These are phyloP conservation scores for Eleutherodactylus coqui DNA, from an alignment of 2,797 vertebrate genomes.

Conservation along the genomic window DNA sequence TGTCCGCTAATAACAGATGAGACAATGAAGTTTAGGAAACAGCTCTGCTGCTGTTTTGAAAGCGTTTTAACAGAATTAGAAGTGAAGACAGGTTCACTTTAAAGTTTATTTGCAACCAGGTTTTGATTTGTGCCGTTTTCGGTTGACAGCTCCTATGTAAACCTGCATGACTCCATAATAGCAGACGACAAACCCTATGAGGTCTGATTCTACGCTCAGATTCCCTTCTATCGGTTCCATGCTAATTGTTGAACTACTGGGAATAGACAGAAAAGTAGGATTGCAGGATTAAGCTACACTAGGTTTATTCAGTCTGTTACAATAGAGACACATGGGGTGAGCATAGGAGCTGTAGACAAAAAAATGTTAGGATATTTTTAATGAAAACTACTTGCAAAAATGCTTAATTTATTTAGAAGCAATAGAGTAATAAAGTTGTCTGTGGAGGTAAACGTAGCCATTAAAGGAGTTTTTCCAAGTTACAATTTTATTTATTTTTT, in stretches of 20 bases:
- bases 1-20: too few relatives aligned
- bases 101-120: neutral
- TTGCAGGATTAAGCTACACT: neutral
- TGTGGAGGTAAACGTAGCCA: too few relatives aligned
- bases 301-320: neutral
- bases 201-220: neutral
- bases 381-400: neutral
- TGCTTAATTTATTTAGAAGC: too few relatives aligned
- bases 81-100: too few relatives aligned
- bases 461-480: too few relatives aligned
- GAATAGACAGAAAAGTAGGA: neutral
- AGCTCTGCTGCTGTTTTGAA: too few relatives aligned
- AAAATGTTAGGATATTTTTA: neutral
- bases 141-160: neutral
- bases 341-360: neutral
- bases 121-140: neutral
- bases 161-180: neutral
- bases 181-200: neutral
- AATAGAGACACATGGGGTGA: neutral
- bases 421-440: too few relatives aligned
- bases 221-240: neutral
- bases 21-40: too few relatives aligned
- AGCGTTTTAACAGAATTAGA: too few relatives aligned
- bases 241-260: neutral
- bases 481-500: too few relatives aligned